Conservation (phyloP, 2,797 vertebrate species). For the Hippopotamyrus pictus region DNA sequence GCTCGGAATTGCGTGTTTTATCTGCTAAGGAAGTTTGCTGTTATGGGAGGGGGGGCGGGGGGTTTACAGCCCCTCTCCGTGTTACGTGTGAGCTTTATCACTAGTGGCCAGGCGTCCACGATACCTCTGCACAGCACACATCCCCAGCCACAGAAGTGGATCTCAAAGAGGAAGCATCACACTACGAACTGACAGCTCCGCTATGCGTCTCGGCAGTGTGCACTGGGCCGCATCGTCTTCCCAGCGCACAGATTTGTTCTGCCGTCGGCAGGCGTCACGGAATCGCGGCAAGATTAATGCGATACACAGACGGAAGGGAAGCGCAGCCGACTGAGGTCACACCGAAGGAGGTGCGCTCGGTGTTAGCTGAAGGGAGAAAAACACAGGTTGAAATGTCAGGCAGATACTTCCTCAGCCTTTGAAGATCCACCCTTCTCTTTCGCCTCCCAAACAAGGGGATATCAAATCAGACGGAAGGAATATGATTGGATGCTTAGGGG, state of each 20-base stretch:
- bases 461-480: conserved; percentile 8
- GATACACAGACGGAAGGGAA: not conserved
- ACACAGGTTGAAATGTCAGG: not conserved
- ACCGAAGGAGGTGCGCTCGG: not conserved
- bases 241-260: conserved; percentile 9
- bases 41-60: not conserved
- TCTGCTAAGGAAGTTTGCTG: not conserved
- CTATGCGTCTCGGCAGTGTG: not conserved
- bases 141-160: not conserved
- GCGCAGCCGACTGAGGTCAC: not conserved
- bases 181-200: not conserved
- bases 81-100: not conserved
- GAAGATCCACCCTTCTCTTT: not conserved
- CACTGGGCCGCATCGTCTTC: not conserved
- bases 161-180: not conserved
- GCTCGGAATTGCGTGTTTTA: not conserved
- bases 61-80: not conserved
- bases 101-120: not conserved
- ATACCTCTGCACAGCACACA: not conserved
- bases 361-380: not conserved
- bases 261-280: not conserved
- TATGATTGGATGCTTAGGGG: not conserved
- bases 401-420: not conserved
- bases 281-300: not conserved
- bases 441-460: not conserved